These are phyloP conservation scores for Marronus borbonicus DNA, from an alignment of 2,888 invertebrate species.

Conservation along the genomic window DNA sequence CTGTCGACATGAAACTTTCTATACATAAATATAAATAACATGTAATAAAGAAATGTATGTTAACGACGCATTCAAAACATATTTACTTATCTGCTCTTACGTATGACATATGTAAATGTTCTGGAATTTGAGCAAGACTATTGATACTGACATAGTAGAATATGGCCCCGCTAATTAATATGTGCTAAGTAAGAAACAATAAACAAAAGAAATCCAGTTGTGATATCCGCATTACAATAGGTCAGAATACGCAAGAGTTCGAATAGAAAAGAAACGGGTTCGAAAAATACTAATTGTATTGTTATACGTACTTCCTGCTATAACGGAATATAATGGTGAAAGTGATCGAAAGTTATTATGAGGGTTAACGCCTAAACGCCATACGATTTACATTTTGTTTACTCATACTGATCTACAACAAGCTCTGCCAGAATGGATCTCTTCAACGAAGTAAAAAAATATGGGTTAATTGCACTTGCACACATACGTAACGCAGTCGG, in stretches of 20 bases:
- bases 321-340: constrained; percentile 39
- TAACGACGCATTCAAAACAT: too few species aligned
- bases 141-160: not conserved
- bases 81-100: too few species aligned
- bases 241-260: not conserved
- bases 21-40: too few species aligned
- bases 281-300: constrained; percentile 4
- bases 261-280: not conserved
- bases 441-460: constrained; percentile 29
- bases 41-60: too few species aligned
- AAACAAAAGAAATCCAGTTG: not conserved
- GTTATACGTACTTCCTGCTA: constrained; percentile 24
- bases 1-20: too few species aligned
- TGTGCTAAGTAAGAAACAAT: not conserved
- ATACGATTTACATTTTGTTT: constrained; percentile 38
- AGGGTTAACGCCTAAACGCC: constrained; percentile 42
- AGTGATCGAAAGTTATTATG: constrained; percentile 45
- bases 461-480: constrained; percentile 41
- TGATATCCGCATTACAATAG: not conserved
- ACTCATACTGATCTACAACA: constrained; percentile 46
- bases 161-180: not conserved
- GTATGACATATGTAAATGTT: too few species aligned
- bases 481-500: constrained; percentile 24
- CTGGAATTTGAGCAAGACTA: too few species aligned
- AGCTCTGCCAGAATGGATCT: constrained; percentile 21